These are phyloP conservation scores for Contarinia nasturtii DNA, from an alignment of 1,140 invertebrate species.

Conservation along the genomic window DNA sequence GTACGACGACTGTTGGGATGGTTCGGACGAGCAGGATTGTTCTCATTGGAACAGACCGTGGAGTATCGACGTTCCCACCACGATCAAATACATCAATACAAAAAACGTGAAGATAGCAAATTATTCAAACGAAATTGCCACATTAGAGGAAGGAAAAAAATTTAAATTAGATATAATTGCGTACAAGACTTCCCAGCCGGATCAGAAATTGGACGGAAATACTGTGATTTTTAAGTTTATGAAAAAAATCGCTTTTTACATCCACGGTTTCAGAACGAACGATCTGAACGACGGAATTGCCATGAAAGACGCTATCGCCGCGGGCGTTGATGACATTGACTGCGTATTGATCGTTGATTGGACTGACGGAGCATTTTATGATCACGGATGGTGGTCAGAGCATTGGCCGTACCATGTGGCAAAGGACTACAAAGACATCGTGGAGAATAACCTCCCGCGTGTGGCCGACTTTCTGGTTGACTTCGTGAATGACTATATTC, in stretches of 20 bases:
- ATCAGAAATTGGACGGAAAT: not conserved
- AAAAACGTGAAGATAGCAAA: not conserved
- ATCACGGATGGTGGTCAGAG: not conserved
- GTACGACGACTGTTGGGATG: not conserved
- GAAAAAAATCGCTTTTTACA: not conserved
- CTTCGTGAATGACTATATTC: not conserved
- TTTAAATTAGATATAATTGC: not conserved
- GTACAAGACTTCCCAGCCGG: not conserved
- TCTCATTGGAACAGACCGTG: too few relatives aligned
- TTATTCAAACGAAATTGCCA: not conserved
- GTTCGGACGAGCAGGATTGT: not conserved
- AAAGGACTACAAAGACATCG: not conserved
- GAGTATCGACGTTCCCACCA: too few relatives aligned
- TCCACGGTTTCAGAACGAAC: not conserved
- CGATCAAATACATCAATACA: not conserved
- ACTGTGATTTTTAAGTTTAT: not conserved
- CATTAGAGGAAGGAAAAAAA: too few relatives aligned
- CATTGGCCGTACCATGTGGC: not conserved
- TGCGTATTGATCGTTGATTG: not conserved
- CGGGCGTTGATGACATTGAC: not conserved
- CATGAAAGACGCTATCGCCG: not conserved
- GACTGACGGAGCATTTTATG: not conserved
- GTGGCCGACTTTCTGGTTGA: not conserved
- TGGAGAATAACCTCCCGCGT: not conserved
- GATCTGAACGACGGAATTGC: not conserved